A percentile compares a stretch with the other conserved stretches of the same genome.
Conservation (phyloP, 2,797 vertebrate genomes). For the Eleutherodactylus coqui region DNA sequence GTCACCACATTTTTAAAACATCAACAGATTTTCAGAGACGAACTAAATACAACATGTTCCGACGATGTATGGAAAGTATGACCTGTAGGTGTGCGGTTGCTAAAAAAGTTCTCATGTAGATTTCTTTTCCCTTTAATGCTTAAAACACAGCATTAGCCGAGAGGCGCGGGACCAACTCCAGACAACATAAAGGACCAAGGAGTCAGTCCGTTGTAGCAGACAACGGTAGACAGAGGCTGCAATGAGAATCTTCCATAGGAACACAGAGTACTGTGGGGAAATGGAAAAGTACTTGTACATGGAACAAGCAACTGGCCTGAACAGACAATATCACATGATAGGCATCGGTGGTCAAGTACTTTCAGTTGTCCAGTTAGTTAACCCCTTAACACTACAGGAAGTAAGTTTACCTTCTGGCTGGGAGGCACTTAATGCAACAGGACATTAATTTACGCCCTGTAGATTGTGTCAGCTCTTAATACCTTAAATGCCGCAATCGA, state of each 20-base stretch:
- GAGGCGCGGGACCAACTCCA: background rate
- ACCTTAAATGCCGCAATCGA: no score
- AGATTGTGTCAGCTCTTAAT: no score
- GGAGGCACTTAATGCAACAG: no score
- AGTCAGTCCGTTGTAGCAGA: background rate
- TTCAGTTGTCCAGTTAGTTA: no score
- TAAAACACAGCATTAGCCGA: background rate
- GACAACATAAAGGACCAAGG: background rate
- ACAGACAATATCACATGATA: background rate
- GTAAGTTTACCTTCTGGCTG: no score
- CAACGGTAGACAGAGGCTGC: background rate
- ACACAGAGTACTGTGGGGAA: background rate
- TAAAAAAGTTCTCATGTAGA: background rate
- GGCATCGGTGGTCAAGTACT: background rate
- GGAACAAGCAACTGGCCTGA: background rate
- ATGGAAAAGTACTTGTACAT: background rate
- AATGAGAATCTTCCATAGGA: background rate
- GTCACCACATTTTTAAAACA: background rate
- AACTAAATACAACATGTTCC: background rate
- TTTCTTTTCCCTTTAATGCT: background rate
- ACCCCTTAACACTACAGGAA: no score
- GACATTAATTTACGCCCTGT: no score
- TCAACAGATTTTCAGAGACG: background rate
- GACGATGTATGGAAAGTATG: constrained; percentile 7
- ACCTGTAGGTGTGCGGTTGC: background rate